Conservation (phyloP, 2,113 vertebrate species). For the Sphyrna mokarran region DNA sequence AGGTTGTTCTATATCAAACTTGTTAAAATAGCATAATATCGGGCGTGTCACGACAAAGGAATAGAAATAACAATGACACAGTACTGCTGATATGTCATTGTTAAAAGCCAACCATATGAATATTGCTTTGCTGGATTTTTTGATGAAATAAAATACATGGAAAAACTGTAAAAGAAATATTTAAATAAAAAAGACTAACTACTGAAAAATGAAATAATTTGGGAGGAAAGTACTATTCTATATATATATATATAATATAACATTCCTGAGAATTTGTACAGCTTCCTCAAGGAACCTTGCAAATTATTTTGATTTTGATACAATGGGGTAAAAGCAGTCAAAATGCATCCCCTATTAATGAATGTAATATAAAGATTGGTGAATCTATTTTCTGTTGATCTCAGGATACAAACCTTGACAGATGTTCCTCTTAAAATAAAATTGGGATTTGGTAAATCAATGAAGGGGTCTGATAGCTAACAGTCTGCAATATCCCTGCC, state of each 20-base stretch:
- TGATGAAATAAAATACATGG: background rate
- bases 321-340: background rate
- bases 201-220: background rate
- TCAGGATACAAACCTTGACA: background rate
- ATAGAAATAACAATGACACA: background rate
- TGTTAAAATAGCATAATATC: background rate
- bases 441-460: background rate
- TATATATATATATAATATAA: background rate
- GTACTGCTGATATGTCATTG: background rate
- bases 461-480: background rate
- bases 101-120: background rate
- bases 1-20: background rate
- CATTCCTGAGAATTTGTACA: no score
- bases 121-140: background rate
- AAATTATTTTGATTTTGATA: background rate
- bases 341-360: background rate
- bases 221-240: background rate
- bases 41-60: background rate
- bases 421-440: background rate
- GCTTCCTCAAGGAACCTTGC: background rate
- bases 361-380: background rate
- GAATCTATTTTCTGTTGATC: background rate
- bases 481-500: background rate
- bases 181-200: background rate
- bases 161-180: background rate